Evolutionary conservation across 2,888 invertebrate species (phyloP), one percentile per base, ranked within the genome.

Genomic region (Mesochorus sp.): DNA sequence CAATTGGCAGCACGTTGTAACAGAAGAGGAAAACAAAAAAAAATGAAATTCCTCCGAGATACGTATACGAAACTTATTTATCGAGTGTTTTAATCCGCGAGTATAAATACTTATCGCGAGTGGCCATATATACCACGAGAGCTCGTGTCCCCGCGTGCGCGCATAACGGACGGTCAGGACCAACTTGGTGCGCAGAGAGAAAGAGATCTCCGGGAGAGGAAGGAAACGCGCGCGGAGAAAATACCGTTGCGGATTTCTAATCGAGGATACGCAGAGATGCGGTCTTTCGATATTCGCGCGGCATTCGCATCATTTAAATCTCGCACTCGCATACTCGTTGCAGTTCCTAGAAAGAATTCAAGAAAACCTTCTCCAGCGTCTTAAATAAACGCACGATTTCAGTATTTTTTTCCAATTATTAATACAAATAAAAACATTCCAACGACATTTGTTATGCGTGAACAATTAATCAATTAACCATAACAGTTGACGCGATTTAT

Each of bases 241-340:
- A 37, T 70, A 70, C 70, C 70, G 70, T 70, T 70, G 24, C n/a
- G n/a, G 12, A 26, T 14, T 66, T 24, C 17, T 66, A 51, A 49
- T 26, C 19, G 39, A 31, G 51, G n/a, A 12, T 37, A 34, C 55
- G 4, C 17, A 6, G 14, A 53, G 42, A 51, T 28, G 28, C 39
- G 42, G 37, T 67, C 28, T 42, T 31, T n/a, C 42, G 66, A 42
- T 67, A 67, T 39, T 53, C 10, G n/a, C n/a, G n/a, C 53, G 17
- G 19, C 28, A 39, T 17, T 37, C 14, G 51, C 67, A 67, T 67
- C n/a, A 55, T 59, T 59, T 39, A 26, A 59, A 59, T 39, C 42
- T 42, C 53, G n/a, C n/a, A n/a, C 12, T 53, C 28, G 64, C 64
- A 37, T 42, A 28, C 42, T 10, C 21, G n/a, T 67, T 19, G 12